Evolutionary conservation across 1,140 invertebrate genomes (phyloP).

Genomic region (Pogonus chalceus): DNA sequence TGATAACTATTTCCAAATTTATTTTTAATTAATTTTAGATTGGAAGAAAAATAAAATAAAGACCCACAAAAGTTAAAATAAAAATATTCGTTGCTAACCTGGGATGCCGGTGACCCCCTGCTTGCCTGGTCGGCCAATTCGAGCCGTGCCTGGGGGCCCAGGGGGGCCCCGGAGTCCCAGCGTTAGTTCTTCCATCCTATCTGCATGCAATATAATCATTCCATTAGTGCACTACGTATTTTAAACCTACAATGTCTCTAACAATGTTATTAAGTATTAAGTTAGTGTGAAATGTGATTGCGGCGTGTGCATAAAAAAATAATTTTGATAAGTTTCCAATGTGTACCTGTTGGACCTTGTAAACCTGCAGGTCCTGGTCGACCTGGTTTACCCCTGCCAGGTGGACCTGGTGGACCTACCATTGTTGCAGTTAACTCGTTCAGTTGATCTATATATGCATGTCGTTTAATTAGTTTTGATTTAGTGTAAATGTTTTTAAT

Average conservation of each 20-base stretch:
- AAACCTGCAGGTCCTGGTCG: slow-evolving; percentile 47
- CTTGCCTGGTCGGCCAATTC: slow-evolving; percentile 26
- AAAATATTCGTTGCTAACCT: slow-evolving; percentile 28
- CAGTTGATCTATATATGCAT: slow-evolving; percentile 53
- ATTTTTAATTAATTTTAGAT: too few species aligned
- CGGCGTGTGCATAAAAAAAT: neutral
- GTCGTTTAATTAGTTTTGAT: slow-evolving; percentile 7
- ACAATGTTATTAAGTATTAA: neutral
- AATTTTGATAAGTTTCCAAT: neutral
- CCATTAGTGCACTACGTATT: slow-evolving; percentile 8
- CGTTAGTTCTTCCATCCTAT: slow-evolving; percentile 42
- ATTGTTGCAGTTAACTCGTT: slow-evolving; percentile 47
- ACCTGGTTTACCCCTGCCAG: slow-evolving; percentile 47
- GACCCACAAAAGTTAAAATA: too few species aligned
- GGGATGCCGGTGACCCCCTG: slow-evolving; percentile 30
- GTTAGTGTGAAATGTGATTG: slow-evolving; percentile 1
- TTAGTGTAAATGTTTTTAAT: neutral
- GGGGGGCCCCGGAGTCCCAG: slow-evolving; percentile 32
- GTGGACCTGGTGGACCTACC: slow-evolving; percentile 49
- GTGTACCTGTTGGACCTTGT: slow-evolving; percentile 50
- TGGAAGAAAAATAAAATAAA: too few species aligned
- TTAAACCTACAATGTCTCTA: neutral
- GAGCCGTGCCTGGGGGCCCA: slow-evolving; percentile 27
- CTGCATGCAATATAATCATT: slow-evolving; percentile 33
- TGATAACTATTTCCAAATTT: too few species aligned